Conservation (phyloP, 2,113 vertebrate genomes). For the Cebidichthys violaceus region DNA sequence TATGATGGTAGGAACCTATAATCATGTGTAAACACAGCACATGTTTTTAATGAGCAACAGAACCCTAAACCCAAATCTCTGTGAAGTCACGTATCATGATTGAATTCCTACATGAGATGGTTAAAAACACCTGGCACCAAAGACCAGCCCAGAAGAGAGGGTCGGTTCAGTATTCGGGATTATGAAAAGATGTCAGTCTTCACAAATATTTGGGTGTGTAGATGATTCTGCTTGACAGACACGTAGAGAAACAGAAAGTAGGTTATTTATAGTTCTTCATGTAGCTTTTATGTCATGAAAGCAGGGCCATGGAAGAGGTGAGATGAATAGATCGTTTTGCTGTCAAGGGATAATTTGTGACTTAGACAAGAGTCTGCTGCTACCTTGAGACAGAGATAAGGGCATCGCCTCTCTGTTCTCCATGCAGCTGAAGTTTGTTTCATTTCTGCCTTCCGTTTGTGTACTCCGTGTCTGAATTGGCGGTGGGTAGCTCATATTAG, state of each 20-base stretch:
- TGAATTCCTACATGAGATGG: background rate
- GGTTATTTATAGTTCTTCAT: background rate
- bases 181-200: background rate
- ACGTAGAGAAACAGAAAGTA: background rate
- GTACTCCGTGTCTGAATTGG: constrained; percentile 42
- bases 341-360: constrained; percentile 15
- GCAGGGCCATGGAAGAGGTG: constrained; percentile 16
- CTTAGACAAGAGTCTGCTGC: constrained; percentile 38
- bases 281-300: constrained; percentile 34
- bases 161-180: background rate
- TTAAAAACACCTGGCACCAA: background rate
- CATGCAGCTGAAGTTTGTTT: constrained; percentile 51
- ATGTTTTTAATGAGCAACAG: background rate
- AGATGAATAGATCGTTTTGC: constrained; percentile 20
- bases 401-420: constrained; percentile 42
- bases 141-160: background rate
- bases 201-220: constrained; percentile 20
- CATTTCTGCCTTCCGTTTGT: constrained; percentile 45
- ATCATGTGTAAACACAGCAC: constrained; percentile 5
- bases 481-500: constrained; percentile 65
- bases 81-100: background rate
- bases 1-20: background rate
- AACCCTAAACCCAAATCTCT: constrained; percentile 25
- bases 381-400: constrained; percentile 25
- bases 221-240: background rate